Evolutionary conservation across 2,113 vertebrate species (phyloP), one percentile per base, ranked within the genome.

Genomic region (Pimephales promelas): DNA sequence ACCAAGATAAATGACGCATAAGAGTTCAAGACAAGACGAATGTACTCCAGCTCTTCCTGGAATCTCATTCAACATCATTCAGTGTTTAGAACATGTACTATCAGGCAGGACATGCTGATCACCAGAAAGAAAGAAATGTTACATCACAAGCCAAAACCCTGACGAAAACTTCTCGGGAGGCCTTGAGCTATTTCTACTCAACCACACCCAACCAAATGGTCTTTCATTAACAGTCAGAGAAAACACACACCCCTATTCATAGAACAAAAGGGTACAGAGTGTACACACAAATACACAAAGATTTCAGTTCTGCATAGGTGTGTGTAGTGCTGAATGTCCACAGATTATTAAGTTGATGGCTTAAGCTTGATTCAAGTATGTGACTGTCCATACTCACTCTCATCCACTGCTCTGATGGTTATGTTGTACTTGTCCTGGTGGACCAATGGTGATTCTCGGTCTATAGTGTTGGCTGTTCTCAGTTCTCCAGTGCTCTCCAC

Each of bases 381-480:
- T 68, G 40, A 73, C 45, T 40, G 8, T 52, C 31, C 57, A 10
- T 57, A 85, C 91, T 89, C 66, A 92, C 91, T 91, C 13, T n/a
- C 40, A 47, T 92, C 91, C 34, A 92, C 88, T 9, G 90, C 91
- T 72, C 82, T 87, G 66, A 92, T 62, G 2, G 85, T 90, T n/a
- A 92, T 89, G 73, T 86, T 90, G 79, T 92, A 92, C 34, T 71
- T 78, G 61, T 93, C 90, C n/a, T 91, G 87, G 79, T 83, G 91
- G 64, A 96, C 93, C 79, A 95, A 92, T 70, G 86, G 85, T 18
- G 93, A 88, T 82, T 97, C 96, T 85, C 95, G 89, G 72, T 96
- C 95, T 56, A 96, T 87, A 10, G 90, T 57, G 89, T 90, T 93
- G 9, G 89, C 0, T 2, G 92, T 94, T 87, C 47, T 94, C 90